These are phyloP conservation scores for Atractosteus spatula DNA, from an alignment of 2,113 vertebrate species.

Conservation along the genomic window DNA sequence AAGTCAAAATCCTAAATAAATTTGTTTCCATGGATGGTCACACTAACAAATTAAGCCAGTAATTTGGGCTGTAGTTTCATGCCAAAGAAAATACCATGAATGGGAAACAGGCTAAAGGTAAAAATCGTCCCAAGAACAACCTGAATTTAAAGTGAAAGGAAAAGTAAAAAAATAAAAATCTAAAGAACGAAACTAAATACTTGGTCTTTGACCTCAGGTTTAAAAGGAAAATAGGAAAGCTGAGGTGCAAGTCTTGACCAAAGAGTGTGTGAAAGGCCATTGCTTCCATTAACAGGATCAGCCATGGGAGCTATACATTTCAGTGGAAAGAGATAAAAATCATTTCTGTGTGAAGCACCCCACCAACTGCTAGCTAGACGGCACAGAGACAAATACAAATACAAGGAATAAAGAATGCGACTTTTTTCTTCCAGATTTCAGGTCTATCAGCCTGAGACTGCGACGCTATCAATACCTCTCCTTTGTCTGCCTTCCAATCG, in stretches of 20 bases:
- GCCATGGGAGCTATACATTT: constrained; percentile 29
- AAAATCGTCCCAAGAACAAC: too few species aligned
- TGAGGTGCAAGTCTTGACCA: constrained; percentile 1
- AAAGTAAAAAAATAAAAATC: background rate
- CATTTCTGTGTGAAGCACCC: constrained; percentile 11
- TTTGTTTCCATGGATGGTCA: too few species aligned
- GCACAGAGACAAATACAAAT: constrained; percentile 29
- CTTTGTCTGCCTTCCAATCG: constrained; percentile 34
- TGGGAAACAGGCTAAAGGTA: too few species aligned
- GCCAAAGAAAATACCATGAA: too few species aligned
- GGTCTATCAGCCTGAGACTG: constrained; percentile 49
- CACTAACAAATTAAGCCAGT: too few species aligned
- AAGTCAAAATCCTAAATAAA: too few species aligned
- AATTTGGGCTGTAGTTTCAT: too few species aligned
- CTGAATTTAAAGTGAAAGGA: too few species aligned
- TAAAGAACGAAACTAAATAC: background rate
- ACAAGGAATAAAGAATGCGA: too few species aligned
- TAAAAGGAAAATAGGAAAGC: background rate
- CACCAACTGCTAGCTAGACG: constrained; percentile 38
- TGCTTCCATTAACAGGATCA: constrained; percentile 22
- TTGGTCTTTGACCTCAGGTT: too few species aligned
- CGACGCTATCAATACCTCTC: constrained; percentile 47
- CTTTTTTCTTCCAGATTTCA: constrained; percentile 27
- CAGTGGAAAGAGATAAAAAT: constrained; percentile 40
- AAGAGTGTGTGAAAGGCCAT: constrained; percentile 33